Evolutionary conservation across 2,113 vertebrate genomes (phyloP).

Genomic region (Rhea americana): DNA sequence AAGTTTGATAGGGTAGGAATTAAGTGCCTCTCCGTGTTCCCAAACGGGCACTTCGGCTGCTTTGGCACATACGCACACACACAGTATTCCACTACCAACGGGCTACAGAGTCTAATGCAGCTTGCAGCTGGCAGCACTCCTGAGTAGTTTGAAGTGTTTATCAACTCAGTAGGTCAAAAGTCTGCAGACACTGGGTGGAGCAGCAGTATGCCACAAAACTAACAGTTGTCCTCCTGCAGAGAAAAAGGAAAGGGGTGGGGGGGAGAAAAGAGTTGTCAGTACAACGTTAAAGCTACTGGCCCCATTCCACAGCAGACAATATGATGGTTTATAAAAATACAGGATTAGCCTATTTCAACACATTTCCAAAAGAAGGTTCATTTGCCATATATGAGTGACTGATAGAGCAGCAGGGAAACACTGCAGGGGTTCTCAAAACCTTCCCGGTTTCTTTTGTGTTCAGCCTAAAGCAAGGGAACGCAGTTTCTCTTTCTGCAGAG

Average conservation of each 20-base stretch:
- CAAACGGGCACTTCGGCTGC: constrained; percentile 38
- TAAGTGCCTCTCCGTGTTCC: constrained; percentile 35
- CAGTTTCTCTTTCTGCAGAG: constrained; percentile 9
- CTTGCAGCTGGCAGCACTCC: constrained; percentile 62
- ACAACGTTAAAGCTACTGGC: constrained; percentile 38
- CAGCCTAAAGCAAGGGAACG: not conserved
- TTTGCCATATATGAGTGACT: not conserved
- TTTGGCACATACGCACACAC: constrained; percentile 17
- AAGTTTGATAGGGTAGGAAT: constrained; percentile 34
- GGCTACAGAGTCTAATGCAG: constrained; percentile 4
- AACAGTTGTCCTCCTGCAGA: constrained; percentile 85
- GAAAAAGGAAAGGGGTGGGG: not conserved
- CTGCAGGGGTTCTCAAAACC: constrained; percentile 19
- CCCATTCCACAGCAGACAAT: constrained; percentile 18
- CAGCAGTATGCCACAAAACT: constrained; percentile 98
- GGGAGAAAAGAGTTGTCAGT: constrained; percentile 39
- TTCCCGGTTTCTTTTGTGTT: not conserved
- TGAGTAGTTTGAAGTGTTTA: constrained; percentile 63
- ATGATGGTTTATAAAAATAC: constrained; percentile 30
- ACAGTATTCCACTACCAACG: constrained; percentile 37
- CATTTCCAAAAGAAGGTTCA: not conserved
- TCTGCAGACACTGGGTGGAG: constrained; percentile 91
- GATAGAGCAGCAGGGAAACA: constrained; percentile 1
- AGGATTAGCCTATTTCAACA: not conserved
- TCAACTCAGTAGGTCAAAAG: constrained; percentile 94